Evolutionary conservation across 2,113 vertebrate species (phyloP).

Genomic region (Sialia sialis): DNA sequence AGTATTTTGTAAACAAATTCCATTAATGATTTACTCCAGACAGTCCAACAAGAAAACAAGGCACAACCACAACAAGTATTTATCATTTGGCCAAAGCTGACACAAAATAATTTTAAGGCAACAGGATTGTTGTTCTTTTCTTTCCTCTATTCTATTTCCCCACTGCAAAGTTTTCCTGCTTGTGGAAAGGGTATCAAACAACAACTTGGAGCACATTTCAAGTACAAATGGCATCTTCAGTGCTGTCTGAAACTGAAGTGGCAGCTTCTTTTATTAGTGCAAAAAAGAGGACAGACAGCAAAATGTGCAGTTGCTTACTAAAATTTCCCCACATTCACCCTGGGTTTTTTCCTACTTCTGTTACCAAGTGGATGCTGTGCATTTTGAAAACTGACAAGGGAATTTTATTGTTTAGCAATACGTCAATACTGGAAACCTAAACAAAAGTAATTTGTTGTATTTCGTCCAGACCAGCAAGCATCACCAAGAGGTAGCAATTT

Average conservation of each 20-base stretch:
- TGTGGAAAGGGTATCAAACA: background rate
- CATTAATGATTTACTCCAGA: background rate
- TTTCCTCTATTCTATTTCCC: background rate
- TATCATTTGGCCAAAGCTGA: background rate
- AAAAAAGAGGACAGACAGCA: background rate
- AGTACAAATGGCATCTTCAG: background rate
- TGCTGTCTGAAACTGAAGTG: background rate
- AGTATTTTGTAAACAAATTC: background rate
- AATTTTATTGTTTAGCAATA: background rate
- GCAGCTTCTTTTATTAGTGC: background rate
- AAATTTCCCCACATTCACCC: background rate
- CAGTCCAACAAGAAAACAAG: background rate
- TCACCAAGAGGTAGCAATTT: background rate
- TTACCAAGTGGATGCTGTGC: background rate
- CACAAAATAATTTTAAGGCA: background rate
- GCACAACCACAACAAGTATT: background rate
- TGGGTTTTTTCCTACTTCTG: background rate
- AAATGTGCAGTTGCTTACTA: background rate
- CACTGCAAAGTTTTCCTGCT: background rate
- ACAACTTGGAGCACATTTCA: background rate
- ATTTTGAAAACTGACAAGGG: background rate
- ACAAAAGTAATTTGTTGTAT: background rate
- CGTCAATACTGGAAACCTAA: background rate
- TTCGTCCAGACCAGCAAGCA: background rate
- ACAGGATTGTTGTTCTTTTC: background rate